Evolutionary conservation across 2,888 invertebrate genomes (phyloP), one percentile per base, ranked within the genome.

Genomic region (Synergus gifuensis): DNA sequence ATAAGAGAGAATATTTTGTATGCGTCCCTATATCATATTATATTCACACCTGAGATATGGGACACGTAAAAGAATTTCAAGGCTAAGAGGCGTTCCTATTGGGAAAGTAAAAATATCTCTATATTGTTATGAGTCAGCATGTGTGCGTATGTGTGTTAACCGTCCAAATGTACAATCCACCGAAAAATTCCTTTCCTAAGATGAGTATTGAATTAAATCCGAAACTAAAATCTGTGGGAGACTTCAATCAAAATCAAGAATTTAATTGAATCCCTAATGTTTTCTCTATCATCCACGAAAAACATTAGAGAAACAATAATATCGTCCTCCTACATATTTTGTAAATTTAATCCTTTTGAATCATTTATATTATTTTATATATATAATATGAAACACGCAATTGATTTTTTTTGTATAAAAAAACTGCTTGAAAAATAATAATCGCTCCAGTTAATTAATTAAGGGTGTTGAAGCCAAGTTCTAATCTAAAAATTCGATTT

Each of bases 221-320:
- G 22, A 14, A 28, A 12, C 28, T 28, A 22, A 22, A 54, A 54
- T 58, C 18, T 58, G 18, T 58, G 18, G 18, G 14, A 62, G 7
- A 62, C 1, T 28, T 62, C 28, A 62, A 62, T 62, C 62, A 62
- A 62, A 28, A 12, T 62, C 14, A 62, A 62, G 62, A 62, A 62
- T 62, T 28, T 14, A 28, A 62, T 28, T 62, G 4, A 28, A 18
- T 58, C 9, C 4, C 58, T 58, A 9, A 62, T 62, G 11, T 62
- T 28, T 22, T 22, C 22, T 28, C 28, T 62, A 36, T 36, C 5
- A 36, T 36, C 36, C 36, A 36, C 5, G 5, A 36, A 36, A 36
- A 36, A 0, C 36, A 36, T 36, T 36, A 36, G 5, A 36, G 0
- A 36, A 36, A 36, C 5, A 36, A 4, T 36, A 36, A 36, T 36